Evolutionary conservation across 2,888 invertebrate species (phyloP), one percentile per base, ranked within the genome.

Genomic region (Cephus sareptanus): DNA sequence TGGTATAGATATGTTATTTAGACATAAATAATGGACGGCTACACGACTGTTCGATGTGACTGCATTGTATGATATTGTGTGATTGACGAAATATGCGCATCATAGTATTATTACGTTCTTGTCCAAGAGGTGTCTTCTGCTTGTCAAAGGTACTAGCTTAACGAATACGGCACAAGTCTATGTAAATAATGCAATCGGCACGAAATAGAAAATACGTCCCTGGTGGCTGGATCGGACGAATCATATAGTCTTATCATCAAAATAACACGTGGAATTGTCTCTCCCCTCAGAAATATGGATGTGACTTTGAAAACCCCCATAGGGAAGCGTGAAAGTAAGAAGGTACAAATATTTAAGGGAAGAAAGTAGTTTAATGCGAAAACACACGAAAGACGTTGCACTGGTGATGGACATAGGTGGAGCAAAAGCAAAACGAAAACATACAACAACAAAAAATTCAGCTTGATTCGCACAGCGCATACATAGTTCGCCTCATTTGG

Each of bases 81-180:
- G 34, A 23, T 35, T 33, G 15, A 74, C 6, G 74, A 74, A 1
- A 31, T 31, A 33, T 11, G 71, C 71, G 74, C 76, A 77, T 35
- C 35, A 77, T 78, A 76, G 76, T 73, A 78, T 75, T 74, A 77
- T 80, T 79, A 75, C 76, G 77, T 76, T 81, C 75, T 56, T 86
- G 85, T 86, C 86, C 89, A 88, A 89, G 89, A 89, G 89, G 89
- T 88, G 87, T 85, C 76, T 81, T 80, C 79, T 78, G 84, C 83
- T 82, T 83, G 74, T 79, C 77, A 79, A 81, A 76, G 73, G 76
- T 82, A 15, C 23, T 33, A 34, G 71, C 83, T 81, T 73, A 71
- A 80, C 31, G 73, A 68, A 73, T 56, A 75, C 73, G 77, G 74
- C 77, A 76, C 79, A 81, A 80, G 79, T 76, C 6, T 77, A 79